Base-by-base conservation (phyloP, 2,888 invertebrate species). In the Hermaeophaga mercurialis region DNA sequence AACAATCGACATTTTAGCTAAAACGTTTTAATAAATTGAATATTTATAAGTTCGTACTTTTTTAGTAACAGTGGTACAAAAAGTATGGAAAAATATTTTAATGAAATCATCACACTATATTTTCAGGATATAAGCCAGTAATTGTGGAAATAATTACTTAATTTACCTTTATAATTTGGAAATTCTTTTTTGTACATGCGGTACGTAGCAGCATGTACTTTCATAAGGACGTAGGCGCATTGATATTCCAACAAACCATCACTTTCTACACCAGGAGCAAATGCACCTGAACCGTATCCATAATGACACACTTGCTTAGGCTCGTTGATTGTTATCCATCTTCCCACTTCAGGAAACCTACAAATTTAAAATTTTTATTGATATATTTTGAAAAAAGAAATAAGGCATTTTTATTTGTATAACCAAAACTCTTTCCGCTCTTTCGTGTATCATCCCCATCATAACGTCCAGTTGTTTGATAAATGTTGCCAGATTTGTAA, bases 121-220 rank as follows among this genome's bases (percentile, higher is more conserved):
- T n/a, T n/a, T n/a, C n/a, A n/a, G n/a, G n/a, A n/a, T n/a, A n/a
- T n/a, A n/a, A n/a, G n/a, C n/a, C n/a, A n/a, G n/a, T n/a, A n/a
- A n/a, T n/a, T n/a, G n/a, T n/a, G n/a, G n/a, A n/a, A n/a, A n/a
- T n/a, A n/a, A n/a, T n/a, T n/a, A n/a, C n/a, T n/a, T n/a, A n/a
- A 18, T 17, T 18, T 19, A 54, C 54, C 54, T 41, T 28, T 78
- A 68, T 31, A 19, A 4, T 44, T 7, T 4, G 39, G 39, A 17
- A 54, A 88, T 6, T 81, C 79, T 1, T 80, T 75, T 44, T 85
- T 79, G 70, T 88, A 88, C 26, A 86, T 70, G 50, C 82, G 81
- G 73, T 85, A 89, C 0, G 82, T 81, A 64, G 80, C 82, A 1
- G 85, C 86, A 67, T 90, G 89, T 0, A 88, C 83, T 65, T 84